Base-by-base conservation (phyloP, 1,140 invertebrate genomes). In the Araneus ventricosus region DNA sequence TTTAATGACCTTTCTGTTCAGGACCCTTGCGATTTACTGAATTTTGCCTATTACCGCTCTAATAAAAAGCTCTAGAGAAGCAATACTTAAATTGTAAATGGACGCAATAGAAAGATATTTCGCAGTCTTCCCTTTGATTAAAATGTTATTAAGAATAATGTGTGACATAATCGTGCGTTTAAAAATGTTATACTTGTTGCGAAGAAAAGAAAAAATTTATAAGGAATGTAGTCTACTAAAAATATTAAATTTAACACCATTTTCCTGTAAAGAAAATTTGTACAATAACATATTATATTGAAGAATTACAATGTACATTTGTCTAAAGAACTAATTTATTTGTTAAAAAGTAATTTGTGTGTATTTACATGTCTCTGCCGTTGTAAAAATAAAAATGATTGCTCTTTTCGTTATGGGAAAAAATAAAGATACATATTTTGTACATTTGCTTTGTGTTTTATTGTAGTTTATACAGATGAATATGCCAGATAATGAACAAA, bases 381-480 rank as follows among this genome's bases (percentile, higher is more conserved):
- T 59, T 85, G 34, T n/a, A 70, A 92, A 37, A 86, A 41, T 52
- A 86, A 86, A n/a, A 86, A 92, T n/a, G 27, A 41, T 41, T 75
- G 37, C 61, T 92, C 39, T 86, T 82, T 92, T 70, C 80, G 34
- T 86, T 92, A 70, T 67, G 82, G 90, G 82, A 86, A 85, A 67
- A 84, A 92, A 92, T 86, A 92, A 92, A 92, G 61, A 70, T 86
- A 86, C 82, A 92, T 92, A 92, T 92, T 92, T 92, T 85, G 63
- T 92, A 92, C 39, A 14, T 27, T 84, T 84, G 82, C 27, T 27
- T 30, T 41, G 70, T 75, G 70, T 34, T 17, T 20, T 75, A 20
- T 75, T 22, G 6, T 27, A 27, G 27, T 27, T 67, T 10, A 27
- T 67, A 27, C 10, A 52, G n/a, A n/a, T n/a, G n/a, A n/a, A n/a